Conservation (phyloP, 2,888 invertebrate genomes). For the Autographa gamma region DNA sequence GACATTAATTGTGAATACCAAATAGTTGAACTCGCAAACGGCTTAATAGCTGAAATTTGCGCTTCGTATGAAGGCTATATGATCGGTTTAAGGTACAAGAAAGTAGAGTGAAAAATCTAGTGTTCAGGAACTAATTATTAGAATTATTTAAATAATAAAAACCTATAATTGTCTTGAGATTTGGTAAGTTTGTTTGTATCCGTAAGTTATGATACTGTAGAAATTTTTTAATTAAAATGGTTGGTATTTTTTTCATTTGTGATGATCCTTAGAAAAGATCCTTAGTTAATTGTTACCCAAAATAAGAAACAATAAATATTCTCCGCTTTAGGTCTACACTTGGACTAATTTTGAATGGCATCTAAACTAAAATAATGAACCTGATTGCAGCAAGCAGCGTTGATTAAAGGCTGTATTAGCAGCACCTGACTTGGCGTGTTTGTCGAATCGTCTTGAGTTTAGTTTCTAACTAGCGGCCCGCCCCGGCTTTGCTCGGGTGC, state of each 20-base stretch:
- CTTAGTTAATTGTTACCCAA: too few species aligned
- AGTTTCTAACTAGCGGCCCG: too few species aligned
- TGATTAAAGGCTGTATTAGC: constrained; percentile 77
- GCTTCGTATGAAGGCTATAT: constrained; percentile 1
- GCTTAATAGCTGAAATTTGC: constrained; percentile 19
- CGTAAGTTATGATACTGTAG: too few species aligned
- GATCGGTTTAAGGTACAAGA: constrained; percentile 36
- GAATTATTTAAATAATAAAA: too few species aligned
- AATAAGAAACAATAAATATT: too few species aligned
- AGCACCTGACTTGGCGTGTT: constrained; percentile 66
- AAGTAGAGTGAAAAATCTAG: neutral
- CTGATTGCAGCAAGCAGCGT: constrained; percentile 70
- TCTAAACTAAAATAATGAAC: constrained; percentile 69
- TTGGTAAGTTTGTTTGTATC: too few species aligned
- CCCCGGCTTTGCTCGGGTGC: too few species aligned
- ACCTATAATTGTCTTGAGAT: too few species aligned
- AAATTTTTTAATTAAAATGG: too few species aligned
- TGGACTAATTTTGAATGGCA: constrained; percentile 33
- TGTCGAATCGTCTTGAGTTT: constrained; percentile 44
- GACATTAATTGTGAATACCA: constrained; percentile 41
- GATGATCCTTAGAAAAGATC: too few species aligned
- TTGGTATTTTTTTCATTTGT: too few species aligned
- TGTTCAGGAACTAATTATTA: too few species aligned
- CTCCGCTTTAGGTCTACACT: constrained; percentile 13
- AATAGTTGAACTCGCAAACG: constrained; percentile 26